Conservation (phyloP, 2,888 invertebrate genomes). For the Xanthia togata region DNA sequence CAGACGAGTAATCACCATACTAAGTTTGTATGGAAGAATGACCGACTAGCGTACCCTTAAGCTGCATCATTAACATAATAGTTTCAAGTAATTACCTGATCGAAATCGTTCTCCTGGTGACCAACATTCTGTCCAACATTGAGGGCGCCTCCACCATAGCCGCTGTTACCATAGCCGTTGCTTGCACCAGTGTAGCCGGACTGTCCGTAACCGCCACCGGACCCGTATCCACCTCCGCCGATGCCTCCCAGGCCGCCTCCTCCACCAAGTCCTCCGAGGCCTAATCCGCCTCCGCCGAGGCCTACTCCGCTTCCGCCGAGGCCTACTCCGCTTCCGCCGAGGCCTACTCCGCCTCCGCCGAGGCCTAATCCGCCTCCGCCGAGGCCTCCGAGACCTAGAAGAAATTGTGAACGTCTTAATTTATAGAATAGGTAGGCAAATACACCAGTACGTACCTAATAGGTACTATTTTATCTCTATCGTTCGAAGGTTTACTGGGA, state of each 20-base stretch:
- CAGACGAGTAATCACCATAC: too few species aligned
- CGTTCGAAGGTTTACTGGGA: neutral
- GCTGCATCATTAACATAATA: neutral
- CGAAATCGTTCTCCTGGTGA: constrained; percentile 48
- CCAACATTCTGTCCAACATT: constrained; percentile 21
- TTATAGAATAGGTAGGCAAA: neutral
- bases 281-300: neutral
- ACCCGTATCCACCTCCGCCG: constrained; percentile 28
- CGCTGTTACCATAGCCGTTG: constrained; percentile 25
- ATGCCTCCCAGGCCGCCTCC: constrained; percentile 19
- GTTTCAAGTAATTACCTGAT: constrained; percentile 32
- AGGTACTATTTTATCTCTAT: too few species aligned
- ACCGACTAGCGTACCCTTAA: too few species aligned
- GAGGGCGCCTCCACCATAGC: constrained; percentile 31
- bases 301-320: neutral
- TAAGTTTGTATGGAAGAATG: too few species aligned
- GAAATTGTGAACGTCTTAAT: neutral
- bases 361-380: neutral
- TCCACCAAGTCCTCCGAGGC: constrained; percentile 1
- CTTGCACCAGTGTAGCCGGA: constrained; percentile 31
- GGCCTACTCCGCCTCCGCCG: neutral
- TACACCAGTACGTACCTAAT: neutral
- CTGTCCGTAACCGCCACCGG: constrained; percentile 41
- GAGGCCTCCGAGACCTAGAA: constrained; percentile 5
- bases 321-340: too few species aligned